phyloP scores from a whole-genome alignment of 2,797 vertebrate genomes.

The Chaunax sp. region DNA sequence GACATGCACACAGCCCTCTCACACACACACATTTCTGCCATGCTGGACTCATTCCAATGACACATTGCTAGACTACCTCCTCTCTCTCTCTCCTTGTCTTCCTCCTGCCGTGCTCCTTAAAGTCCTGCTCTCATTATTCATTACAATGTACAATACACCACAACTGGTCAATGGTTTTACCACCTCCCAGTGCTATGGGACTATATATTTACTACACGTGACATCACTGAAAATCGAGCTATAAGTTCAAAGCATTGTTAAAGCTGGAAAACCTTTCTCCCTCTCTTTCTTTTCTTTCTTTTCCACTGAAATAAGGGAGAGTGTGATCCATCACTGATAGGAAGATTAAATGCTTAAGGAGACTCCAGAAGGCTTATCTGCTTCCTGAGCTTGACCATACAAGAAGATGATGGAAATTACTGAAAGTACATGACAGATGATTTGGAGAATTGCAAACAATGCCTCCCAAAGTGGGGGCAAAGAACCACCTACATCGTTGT shows the following conservation, averaged over 20 bases:
- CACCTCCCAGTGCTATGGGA: constrained; percentile 44
- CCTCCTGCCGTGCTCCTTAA: constrained; percentile 41
- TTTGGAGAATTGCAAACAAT: constrained; percentile 1
- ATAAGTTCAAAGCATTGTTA: constrained; percentile 58
- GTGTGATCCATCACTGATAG: constrained; percentile 21
- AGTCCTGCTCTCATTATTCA: constrained; percentile 66
- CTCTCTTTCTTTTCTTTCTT: constrained; percentile 15
- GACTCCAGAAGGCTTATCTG: constrained; percentile 11
- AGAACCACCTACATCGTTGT: neutral
- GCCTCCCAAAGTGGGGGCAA: neutral
- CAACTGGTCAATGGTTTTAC: constrained; percentile 54
- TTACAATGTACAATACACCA: constrained; percentile 55
- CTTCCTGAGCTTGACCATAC: constrained; percentile 8
- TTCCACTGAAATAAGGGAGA: constrained; percentile 20
- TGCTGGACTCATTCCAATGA: constrained; percentile 62
- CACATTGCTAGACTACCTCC: constrained; percentile 39
- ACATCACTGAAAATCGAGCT: constrained; percentile 56
- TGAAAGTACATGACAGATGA: constrained; percentile 9
- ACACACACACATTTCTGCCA: constrained; percentile 47
- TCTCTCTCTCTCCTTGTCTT: constrained; percentile 35
- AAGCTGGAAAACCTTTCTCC: constrained; percentile 43
- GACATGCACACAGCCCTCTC: constrained; percentile 40
- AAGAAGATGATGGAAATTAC: constrained; percentile 2
- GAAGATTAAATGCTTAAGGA: constrained; percentile 43
- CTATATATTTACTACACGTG: constrained; percentile 58